Percentiles rank a stretch among this genome's conserved stretches.
phyloP scores from a whole-genome alignment of 2,113 vertebrate genomes.

The Haemorhous mexicanus region DNA sequence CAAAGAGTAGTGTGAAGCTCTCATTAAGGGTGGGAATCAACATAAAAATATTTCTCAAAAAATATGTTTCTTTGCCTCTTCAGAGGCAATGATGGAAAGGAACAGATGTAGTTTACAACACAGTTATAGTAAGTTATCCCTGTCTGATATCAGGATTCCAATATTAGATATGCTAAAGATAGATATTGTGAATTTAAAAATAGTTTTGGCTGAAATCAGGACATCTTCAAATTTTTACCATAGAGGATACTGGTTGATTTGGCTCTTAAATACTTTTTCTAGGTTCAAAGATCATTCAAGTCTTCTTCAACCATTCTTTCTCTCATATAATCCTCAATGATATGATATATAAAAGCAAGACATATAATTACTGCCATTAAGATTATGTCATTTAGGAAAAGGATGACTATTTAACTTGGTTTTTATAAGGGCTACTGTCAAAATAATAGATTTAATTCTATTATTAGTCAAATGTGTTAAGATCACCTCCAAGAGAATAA shows the following conservation, averaged over 20 bases:
- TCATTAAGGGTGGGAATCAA: not conserved
- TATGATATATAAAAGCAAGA: not conserved
- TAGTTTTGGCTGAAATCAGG: not conserved
- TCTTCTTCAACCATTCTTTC: not conserved
- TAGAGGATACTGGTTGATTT: not conserved
- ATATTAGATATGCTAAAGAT: not conserved
- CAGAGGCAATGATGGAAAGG: not conserved
- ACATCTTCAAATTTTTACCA: not conserved
- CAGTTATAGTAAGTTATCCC: not conserved
- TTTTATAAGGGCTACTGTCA: not conserved
- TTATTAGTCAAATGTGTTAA: not conserved
- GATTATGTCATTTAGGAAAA: not conserved
- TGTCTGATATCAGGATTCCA: not conserved
- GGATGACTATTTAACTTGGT: accelerated
- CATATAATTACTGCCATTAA: not conserved
- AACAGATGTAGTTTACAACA: not conserved
- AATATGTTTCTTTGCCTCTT: not conserved
- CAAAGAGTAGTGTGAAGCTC: not conserved
- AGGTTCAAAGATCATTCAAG: not conserved
- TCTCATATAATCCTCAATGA: not conserved
- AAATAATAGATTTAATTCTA: not conserved
- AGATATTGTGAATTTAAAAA: not conserved
- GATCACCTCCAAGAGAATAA: not conserved
- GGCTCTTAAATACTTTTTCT: not conserved
- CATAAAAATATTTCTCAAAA: not conserved